Evolutionary conservation across 2,113 vertebrate genomes (phyloP).

Genomic region (Oophaga pumilio): DNA sequence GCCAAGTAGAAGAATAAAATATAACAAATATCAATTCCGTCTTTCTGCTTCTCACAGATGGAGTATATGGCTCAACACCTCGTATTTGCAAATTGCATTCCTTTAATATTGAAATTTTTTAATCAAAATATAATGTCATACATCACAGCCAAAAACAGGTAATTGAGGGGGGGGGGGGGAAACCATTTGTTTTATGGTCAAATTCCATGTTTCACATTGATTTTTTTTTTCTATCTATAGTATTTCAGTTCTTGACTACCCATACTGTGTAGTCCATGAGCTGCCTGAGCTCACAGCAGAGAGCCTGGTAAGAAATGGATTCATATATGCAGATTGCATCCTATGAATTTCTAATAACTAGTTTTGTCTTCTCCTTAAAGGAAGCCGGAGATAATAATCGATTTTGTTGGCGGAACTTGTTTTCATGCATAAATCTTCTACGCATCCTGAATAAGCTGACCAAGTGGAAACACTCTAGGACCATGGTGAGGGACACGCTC

Average conservation of each 20-base stretch:
- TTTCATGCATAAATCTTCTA: slow-evolving; percentile 96
- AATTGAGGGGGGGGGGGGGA: not conserved
- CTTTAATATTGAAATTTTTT: slow-evolving; percentile 98
- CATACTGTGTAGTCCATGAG: slow-evolving; percentile 90
- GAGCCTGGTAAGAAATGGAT: slow-evolving; percentile 82
- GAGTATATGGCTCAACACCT: slow-evolving; percentile 98
- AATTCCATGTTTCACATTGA: not conserved
- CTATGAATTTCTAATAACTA: not conserved
- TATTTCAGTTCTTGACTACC: slow-evolving; percentile 95
- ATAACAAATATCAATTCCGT: no score
- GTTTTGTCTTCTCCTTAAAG: slow-evolving; percentile 64
- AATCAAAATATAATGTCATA: slow-evolving; percentile 99
- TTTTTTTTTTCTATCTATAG: slow-evolving; percentile 65
- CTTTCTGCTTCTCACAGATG: slow-evolving; percentile 75
- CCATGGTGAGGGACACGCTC: slow-evolving; percentile 81
- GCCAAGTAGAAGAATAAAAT: not conserved
- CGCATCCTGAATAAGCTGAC: slow-evolving; percentile 97
- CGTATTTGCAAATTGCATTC: slow-evolving; percentile 98
- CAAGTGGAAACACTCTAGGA: slow-evolving; percentile 98
- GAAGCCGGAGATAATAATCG: slow-evolving; percentile 98
- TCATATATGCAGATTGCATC: not conserved
- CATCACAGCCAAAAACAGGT: slow-evolving; percentile 99
- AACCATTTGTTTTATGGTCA: not conserved
- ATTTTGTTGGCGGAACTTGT: slow-evolving; percentile 98
- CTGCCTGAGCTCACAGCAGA: slow-evolving; percentile 95